These are phyloP conservation scores for Odocoileus virginianus DNA, from an alignment of 2,113 vertebrate genomes.

Conservation along the genomic window DNA sequence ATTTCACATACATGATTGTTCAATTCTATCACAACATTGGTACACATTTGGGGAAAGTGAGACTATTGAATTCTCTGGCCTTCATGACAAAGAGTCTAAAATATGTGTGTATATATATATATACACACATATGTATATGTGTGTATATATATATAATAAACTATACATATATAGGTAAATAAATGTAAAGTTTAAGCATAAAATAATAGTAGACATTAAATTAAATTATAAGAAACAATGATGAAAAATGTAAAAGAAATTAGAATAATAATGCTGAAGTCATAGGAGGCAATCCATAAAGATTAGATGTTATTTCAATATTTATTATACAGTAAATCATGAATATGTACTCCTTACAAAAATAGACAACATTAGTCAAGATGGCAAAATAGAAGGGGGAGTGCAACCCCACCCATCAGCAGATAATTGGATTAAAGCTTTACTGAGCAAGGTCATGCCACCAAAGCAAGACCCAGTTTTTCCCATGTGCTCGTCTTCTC, in stretches of 20 bases:
- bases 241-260: not conserved
- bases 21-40: not conserved
- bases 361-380: not conserved
- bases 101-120: not conserved
- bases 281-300: not conserved
- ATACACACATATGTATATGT: not conserved
- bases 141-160: no score
- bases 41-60: not conserved
- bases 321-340: not conserved
- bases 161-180: not conserved
- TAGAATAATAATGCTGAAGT: not conserved
- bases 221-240: not conserved
- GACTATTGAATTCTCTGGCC: not conserved
- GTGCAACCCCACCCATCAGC: not conserved
- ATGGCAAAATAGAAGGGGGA: not conserved
- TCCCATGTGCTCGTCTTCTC: not conserved
- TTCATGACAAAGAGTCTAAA: not conserved
- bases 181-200: not conserved
- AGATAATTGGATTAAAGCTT: not conserved
- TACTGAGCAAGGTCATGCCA: not conserved
- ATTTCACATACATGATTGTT: not conserved
- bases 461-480: not conserved
- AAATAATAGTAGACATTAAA: not conserved
- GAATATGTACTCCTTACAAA: not conserved
- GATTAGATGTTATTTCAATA: not conserved